Conservation (phyloP, 2,888 invertebrate genomes). For the Arrhopalites spinosus region DNA sequence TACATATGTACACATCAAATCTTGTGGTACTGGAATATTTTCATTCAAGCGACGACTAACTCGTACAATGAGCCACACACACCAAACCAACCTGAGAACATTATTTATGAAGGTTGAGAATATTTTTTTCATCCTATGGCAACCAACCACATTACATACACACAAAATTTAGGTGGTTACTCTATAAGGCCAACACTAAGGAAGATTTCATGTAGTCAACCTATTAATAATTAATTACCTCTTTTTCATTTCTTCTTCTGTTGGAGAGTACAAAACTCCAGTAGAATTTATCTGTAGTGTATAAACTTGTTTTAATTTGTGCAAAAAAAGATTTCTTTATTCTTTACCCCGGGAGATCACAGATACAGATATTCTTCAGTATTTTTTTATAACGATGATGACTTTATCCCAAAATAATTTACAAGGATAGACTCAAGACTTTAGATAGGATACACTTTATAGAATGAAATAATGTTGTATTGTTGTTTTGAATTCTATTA, state of each 20-base stretch:
- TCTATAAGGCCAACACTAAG: no score
- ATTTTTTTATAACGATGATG: conserved; percentile 1
- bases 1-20: not conserved
- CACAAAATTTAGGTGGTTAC: no score
- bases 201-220: not conserved
- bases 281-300: not conserved
- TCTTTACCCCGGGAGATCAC: not conserved
- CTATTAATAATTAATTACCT: conserved; percentile 18
- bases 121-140: not conserved
- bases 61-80: not conserved
- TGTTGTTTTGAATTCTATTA: no score
- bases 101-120: not conserved
- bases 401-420: not conserved
- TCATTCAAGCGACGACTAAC: not conserved
- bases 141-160: no score
- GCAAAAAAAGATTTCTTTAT: not conserved
- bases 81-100: not conserved
- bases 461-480: no score
- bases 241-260: not conserved
- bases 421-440: not conserved
- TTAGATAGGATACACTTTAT: no score
- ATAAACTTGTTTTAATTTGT: no score
- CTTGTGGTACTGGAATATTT: no score
- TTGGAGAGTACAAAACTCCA: not conserved
- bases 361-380: not conserved